Conservation (phyloP, 1,140 invertebrate genomes). For the Maniola jurtina region DNA sequence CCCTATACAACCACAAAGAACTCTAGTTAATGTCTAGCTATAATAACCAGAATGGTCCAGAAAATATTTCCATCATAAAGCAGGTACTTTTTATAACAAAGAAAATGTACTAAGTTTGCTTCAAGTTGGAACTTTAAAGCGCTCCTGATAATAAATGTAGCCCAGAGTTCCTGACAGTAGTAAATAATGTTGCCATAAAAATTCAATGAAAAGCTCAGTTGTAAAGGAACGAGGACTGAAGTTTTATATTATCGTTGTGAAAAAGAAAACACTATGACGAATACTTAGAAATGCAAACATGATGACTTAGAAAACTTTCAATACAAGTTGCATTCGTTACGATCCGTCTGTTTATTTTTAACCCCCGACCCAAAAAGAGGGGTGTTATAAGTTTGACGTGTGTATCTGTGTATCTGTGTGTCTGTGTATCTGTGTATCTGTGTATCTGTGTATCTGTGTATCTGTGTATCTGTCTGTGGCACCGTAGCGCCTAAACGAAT, state of each 20-base stretch:
- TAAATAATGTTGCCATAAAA: slow-evolving; percentile 25
- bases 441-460: too few relatives aligned
- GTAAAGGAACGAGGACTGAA: slow-evolving; percentile 17
- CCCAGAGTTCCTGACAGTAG: slow-evolving; percentile 11
- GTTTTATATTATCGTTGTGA: slow-evolving; percentile 22
- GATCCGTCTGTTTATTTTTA: too few relatives aligned
- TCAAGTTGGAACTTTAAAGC: slow-evolving; percentile 8
- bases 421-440: too few relatives aligned
- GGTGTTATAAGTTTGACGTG: too few relatives aligned
- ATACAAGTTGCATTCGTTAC: background rate
- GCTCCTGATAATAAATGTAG: slow-evolving; percentile 13
- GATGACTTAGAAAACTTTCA: slow-evolving; percentile 13
- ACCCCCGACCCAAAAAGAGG: too few relatives aligned
- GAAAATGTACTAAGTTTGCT: slow-evolving; percentile 7
- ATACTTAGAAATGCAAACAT: background rate
- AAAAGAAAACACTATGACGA: slow-evolving; percentile 19
- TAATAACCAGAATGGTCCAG: background rate
- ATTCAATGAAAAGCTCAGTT: slow-evolving; percentile 24
- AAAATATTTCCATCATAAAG: background rate
- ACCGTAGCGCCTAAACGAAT: too few relatives aligned
- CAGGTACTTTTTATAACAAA: slow-evolving; percentile 10
- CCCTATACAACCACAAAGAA: too few relatives aligned
- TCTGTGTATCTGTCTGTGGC: too few relatives aligned
- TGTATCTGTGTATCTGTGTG: too few relatives aligned
- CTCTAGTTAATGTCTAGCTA: too few relatives aligned